These are phyloP conservation scores for Galaxias olidus DNA, from an alignment of 2,797 vertebrate species.

Conservation along the genomic window DNA sequence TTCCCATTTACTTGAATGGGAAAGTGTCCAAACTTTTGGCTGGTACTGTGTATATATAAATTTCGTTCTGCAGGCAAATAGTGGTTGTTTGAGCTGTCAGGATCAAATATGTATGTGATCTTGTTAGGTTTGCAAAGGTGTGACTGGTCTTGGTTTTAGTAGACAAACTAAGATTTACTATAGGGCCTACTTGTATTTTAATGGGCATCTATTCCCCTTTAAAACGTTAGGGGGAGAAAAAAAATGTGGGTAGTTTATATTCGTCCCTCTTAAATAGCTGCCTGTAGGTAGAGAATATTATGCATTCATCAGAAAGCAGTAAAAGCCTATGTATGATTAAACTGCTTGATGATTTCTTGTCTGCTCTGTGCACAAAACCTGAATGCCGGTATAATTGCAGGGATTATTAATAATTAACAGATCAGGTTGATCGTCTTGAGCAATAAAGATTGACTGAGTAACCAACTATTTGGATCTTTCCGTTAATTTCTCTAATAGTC, in stretches of 20 bases:
- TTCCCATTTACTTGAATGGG: too few relatives aligned
- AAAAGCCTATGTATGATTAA: conserved; percentile 44
- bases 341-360: conserved; percentile 49
- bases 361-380: conserved; percentile 43
- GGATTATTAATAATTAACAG: conserved; percentile 61
- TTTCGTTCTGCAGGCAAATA: conserved; percentile 14
- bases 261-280: conserved; percentile 19
- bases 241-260: conserved; percentile 25
- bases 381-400: conserved; percentile 51
- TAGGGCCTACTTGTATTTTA: background rate
- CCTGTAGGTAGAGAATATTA: conserved; percentile 29
- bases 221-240: conserved; percentile 15
- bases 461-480: conserved; percentile 32
- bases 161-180: background rate
- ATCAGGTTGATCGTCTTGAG: conserved; percentile 63
- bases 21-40: too few relatives aligned
- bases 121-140: conserved; percentile 1
- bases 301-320: conserved; percentile 39
- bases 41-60: background rate
- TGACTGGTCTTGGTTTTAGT: conserved; percentile 5
- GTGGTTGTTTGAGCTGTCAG: conserved; percentile 18
- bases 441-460: conserved; percentile 71
- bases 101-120: conserved; percentile 16
- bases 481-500: conserved; percentile 9
- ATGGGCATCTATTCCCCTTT: background rate